Evolutionary conservation across 2,113 vertebrate genomes (phyloP), one percentile per base, ranked within the genome.

Genomic region (Calyptommatus sinebrachiatus): DNA sequence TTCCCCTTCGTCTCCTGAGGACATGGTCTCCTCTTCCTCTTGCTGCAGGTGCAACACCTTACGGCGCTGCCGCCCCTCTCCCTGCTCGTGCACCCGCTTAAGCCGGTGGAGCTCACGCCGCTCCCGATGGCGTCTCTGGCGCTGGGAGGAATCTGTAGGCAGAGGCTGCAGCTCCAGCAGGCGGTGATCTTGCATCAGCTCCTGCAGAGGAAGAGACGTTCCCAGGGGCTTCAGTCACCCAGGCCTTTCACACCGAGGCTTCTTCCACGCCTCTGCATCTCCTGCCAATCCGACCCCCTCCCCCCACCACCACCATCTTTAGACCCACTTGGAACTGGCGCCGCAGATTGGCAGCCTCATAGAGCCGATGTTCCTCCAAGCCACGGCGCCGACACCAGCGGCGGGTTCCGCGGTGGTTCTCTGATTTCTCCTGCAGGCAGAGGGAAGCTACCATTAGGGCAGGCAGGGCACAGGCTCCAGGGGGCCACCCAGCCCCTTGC

Each of bases 301-400:
- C 16, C 14, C 65, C 2, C 10, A 24, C 24, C 31, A 31, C 0
- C 0, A 77, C n/a, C 31, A 35, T 18, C 24, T 5, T 2, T 22
- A 2, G 4, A 73, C 57, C 20, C 78, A 95, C 98, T 94, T 96
- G 97, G 84, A 98, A 99, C 88, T 99, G 98, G 28, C 95, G 93
- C 65, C 97, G 95, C 7, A 99, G 92, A 90, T 99, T 97, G 89
- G 96, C 94, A 77, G 97, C 97, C 85, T 99, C 97, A 0, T 99
- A 99, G 0, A 99, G 93, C 4, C 97, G 94, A n/a, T 99, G 97
- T 73, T 99, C 97, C 90, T 98, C 97, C 72, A 99, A 66, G 0
- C 97, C 97, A 2, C 95, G 94, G 11, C 93, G 94, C 31, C 95
- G 94, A 83, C 98, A 98, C 98, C 97, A 99, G 48, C 94, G 96